Evolutionary conservation across 2,888 invertebrate genomes (phyloP).

Genomic region (Leptopterna dolabrata): DNA sequence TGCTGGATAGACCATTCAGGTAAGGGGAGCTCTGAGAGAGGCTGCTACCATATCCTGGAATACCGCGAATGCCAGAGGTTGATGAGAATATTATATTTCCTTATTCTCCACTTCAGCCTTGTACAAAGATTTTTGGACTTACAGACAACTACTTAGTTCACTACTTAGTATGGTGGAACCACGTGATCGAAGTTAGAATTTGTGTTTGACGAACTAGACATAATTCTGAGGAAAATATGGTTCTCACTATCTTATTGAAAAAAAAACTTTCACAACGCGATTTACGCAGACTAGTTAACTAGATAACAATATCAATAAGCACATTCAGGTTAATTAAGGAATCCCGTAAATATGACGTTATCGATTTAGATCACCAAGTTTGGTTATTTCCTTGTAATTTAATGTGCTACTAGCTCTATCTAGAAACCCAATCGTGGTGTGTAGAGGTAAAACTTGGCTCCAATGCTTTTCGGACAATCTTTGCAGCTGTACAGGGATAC

Average conservation of each 20-base stretch:
- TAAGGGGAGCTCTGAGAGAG: slow-evolving; percentile 59
- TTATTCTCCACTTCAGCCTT: background rate
- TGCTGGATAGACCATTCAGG: slow-evolving; percentile 63
- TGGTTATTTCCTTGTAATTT: no score
- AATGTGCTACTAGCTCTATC: background rate
- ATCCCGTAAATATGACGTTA: no score
- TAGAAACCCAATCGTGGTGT: background rate
- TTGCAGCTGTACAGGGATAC: background rate
- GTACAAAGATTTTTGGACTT: background rate
- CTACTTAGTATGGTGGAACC: no score
- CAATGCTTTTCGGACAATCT: background rate
- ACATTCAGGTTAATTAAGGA: no score
- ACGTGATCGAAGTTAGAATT: no score
- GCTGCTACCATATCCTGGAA: slow-evolving; percentile 55
- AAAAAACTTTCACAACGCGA: no score
- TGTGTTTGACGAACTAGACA: background rate
- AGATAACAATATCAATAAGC: no score
- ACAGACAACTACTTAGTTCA: no score
- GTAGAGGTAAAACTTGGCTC: background rate
- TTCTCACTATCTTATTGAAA: no score
- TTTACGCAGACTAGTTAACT: no score
- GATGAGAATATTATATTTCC: background rate
- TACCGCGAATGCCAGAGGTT: background rate
- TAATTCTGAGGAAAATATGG: background rate
- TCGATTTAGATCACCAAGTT: no score